phyloP scores from a whole-genome alignment of 2,797 vertebrate genomes.

The Semotilus atromaculatus region DNA sequence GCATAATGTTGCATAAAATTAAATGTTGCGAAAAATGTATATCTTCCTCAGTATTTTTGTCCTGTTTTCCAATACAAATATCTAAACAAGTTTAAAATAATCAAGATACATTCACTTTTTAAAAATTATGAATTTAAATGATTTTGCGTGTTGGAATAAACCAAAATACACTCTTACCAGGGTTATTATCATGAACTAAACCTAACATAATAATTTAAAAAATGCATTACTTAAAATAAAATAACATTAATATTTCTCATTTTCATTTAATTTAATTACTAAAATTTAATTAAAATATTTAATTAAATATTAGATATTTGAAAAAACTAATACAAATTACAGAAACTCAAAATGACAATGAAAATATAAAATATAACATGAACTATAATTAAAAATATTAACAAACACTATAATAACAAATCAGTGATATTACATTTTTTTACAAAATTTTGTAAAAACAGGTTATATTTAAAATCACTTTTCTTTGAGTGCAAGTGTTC shows the following conservation, averaged over 20 bases:
- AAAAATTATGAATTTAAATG: background rate
- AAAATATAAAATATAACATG: too few relatives aligned
- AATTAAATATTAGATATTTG: background rate
- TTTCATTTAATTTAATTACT: background rate
- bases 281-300: background rate
- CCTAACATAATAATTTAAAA: too few relatives aligned
- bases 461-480: background rate
- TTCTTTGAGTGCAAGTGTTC: background rate
- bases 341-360: too few relatives aligned
- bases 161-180: background rate
- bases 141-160: background rate
- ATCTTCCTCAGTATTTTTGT: background rate
- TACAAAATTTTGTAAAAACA: background rate
- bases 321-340: too few relatives aligned
- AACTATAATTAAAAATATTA: too few relatives aligned
- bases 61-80: background rate
- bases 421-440: too few relatives aligned
- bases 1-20: background rate
- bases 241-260: background rate
- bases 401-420: too few relatives aligned
- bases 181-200: background rate
- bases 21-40: background rate
- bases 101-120: background rate
- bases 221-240: background rate
- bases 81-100: background rate